Evolutionary conservation across 1,140 invertebrate species (phyloP).

Genomic region (Neuroterus valhalla): DNA sequence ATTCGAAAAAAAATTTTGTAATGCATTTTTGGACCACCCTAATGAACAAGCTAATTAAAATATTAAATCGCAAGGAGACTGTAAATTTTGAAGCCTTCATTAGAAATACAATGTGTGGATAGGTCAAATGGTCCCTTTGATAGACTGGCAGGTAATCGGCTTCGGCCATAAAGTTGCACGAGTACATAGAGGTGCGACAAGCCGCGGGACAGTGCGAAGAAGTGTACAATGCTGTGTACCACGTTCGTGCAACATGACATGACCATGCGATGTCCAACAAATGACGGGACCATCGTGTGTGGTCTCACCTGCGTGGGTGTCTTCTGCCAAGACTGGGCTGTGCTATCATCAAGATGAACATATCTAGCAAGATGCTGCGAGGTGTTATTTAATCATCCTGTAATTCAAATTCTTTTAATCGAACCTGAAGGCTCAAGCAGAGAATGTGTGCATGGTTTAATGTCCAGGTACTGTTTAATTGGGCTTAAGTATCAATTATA

Average conservation of each 20-base stretch:
- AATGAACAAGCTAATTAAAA: no score
- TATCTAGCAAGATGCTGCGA: conserved; percentile 9
- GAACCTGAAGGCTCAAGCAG: neutral
- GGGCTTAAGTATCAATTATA: neutral
- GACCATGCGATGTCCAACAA: conserved; percentile 70
- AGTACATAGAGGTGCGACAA: conserved; percentile 58
- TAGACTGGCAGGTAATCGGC: conserved; percentile 58
- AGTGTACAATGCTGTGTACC: conserved; percentile 67
- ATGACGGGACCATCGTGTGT: conserved; percentile 73
- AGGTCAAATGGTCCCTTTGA: neutral
- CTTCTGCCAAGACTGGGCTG: conserved; percentile 45
- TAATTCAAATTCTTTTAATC: conserved; percentile 7
- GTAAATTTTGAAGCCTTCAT: neutral
- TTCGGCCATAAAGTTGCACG: conserved; percentile 64
- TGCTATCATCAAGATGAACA: conserved; percentile 43
- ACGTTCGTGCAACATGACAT: conserved; percentile 65
- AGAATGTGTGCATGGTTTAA: neutral
- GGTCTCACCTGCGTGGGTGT: conserved; percentile 72
- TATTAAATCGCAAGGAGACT: neutral
- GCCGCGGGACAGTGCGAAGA: conserved; percentile 66
- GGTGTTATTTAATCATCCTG: conserved; percentile 3
- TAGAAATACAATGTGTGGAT: neutral
- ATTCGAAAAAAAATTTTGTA: no score
- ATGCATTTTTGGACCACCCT: no score
- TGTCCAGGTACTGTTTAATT: neutral